Evolutionary conservation across 2,888 invertebrate genomes (phyloP), one percentile per base, ranked within the genome.

Genomic region (Eledone cirrhosa): DNA sequence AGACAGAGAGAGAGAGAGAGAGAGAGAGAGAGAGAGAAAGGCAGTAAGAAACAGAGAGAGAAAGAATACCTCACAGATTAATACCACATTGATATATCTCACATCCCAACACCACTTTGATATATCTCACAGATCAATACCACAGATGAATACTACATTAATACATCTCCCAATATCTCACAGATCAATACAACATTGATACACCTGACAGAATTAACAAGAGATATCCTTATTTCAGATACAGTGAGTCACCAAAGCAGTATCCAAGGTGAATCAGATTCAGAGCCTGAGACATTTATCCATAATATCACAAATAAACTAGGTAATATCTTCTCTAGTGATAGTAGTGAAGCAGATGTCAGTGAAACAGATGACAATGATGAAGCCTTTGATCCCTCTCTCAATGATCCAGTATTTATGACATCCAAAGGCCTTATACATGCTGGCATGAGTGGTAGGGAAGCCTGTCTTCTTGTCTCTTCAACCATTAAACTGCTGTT

Each of bases 291-390:
- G 78, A 87, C 88, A 48, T 84, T 89, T 65, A 87, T 88, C 77
- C 85, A 88, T 78, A 87, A 86, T 29, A 87, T 89, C 41, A 88
- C 87, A 77, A 88, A 84, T 81, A 88, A 88, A 83, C 88, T 89
- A 65, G 88, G 88, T 81, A 87, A 87, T 91, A 91, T 96, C 80
- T 95, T 96, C 90, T 94, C 94, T 79, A 94, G 92, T 79, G 93
- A 93, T 79, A 93, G 93, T 78, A 93, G 93, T 83, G 94, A 93
- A 67, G 88, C 87, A 24, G 88, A 88, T 77, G 82, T 88, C 79
- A 87, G 88, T 80, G 87, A 87, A 78, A 86, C 86, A 7, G 88
- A 87, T 65, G 87, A 88, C 79, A 86, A 86, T 80, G 88, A 87
- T 79, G 88, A 88, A 27, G 77, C 82, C 7, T 82, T 86, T 78